Percentiles rank a stretch among this genome's conserved stretches.
These are phyloP conservation scores for Asarcornis scutulata DNA, from an alignment of 2,113 vertebrate species.

Conservation along the genomic window DNA sequence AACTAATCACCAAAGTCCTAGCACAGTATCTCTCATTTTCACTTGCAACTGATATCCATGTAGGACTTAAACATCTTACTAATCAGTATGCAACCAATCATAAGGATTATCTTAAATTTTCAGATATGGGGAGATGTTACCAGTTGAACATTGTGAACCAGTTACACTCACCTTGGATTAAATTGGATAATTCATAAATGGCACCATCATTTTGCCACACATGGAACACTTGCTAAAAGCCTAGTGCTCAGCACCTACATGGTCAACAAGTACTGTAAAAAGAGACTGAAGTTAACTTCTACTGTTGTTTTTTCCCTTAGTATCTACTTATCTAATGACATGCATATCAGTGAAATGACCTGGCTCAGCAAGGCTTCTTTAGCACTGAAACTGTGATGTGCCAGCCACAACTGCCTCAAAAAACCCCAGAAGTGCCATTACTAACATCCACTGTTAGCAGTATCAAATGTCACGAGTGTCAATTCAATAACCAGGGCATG, in stretches of 20 bases:
- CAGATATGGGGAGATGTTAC: not conserved
- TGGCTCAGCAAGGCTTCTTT: not conserved
- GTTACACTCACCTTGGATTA: not conserved
- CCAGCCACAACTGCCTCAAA: conserved; percentile 12
- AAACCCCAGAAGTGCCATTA: not conserved
- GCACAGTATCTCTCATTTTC: not conserved
- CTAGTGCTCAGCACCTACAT: not conserved
- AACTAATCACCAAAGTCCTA: not conserved
- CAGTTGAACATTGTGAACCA: not conserved
- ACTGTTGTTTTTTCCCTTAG: not conserved
- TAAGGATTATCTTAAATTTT: not conserved
- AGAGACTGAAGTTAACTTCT: not conserved
- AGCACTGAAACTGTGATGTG: not conserved
- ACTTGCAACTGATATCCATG: not conserved
- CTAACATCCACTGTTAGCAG: not conserved
- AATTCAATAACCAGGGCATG: conserved; percentile 14
- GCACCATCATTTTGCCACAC: not conserved
- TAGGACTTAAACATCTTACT: not conserved
- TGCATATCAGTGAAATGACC: not conserved
- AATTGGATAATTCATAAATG: not conserved
- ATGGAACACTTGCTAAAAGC: not conserved
- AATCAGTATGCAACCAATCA: not conserved
- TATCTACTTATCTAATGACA: not conserved
- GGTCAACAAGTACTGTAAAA: not conserved
- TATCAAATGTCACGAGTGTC: not conserved